A percentile compares a stretch with the other conserved stretches of the same genome.
Evolutionary conservation across 2,888 invertebrate species (phyloP).

Genomic region (Germaria angustata): DNA sequence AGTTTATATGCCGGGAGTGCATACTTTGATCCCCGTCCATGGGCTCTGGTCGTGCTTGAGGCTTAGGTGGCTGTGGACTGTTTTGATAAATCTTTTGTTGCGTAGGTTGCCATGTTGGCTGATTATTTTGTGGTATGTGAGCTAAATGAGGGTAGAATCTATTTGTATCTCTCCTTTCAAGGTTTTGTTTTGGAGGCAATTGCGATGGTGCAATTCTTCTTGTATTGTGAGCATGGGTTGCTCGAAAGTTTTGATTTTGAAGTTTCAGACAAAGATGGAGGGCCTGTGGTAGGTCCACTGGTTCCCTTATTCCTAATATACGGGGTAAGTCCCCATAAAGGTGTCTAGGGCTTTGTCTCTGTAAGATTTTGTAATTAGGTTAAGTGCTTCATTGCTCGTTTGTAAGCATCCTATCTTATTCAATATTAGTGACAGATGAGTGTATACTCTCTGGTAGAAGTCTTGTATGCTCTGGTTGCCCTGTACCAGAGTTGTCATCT

Average conservation of each 20-base stretch:
- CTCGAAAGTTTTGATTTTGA: background rate
- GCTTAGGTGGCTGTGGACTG: no score
- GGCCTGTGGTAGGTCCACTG: background rate
- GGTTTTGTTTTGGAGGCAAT: background rate
- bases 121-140: background rate
- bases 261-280: background rate
- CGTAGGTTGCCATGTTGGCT: background rate
- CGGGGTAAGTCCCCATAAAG: background rate
- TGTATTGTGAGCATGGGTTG: no score
- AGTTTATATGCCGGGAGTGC: conserved; percentile 13
- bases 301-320: background rate
- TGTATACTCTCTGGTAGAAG: background rate
- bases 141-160: background rate
- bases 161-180: background rate
- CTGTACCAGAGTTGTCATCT: background rate
- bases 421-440: conserved; percentile 11
- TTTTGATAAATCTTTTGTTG: background rate
- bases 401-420: background rate
- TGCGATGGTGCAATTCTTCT: background rate
- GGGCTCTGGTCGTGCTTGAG: background rate
- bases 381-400: background rate
- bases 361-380: background rate
- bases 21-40: background rate
- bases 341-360: conserved; percentile 13
- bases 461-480: background rate